Evolutionary conservation across 2,113 vertebrate species (phyloP).

Genomic region (Scomber colias): DNA sequence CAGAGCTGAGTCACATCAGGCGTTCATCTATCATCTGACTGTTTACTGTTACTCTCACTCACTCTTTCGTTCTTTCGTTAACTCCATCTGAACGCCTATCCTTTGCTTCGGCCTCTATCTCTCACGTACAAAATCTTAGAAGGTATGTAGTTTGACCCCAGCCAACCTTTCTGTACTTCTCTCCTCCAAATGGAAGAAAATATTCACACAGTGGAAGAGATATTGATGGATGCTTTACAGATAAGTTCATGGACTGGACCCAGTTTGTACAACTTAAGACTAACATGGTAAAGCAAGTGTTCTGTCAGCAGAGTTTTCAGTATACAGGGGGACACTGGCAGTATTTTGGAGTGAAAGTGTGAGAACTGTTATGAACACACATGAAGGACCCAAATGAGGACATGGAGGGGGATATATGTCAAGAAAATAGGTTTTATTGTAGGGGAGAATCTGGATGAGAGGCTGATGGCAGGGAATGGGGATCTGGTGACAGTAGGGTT

Average conservation of each 20-base stretch:
- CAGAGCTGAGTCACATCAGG: constrained; percentile 74
- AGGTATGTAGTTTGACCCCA: constrained; percentile 1
- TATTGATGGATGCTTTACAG: constrained; percentile 11
- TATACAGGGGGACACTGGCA: constrained; percentile 1
- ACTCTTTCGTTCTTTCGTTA: constrained; percentile 35
- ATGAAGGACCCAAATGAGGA: no score
- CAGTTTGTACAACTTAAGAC: constrained; percentile 16
- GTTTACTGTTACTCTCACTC: constrained; percentile 71
- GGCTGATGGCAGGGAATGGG: no score
- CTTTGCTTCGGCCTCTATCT: constrained; percentile 14
- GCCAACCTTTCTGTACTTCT: constrained; percentile 4
- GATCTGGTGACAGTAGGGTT: no score
- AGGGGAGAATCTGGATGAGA: no score
- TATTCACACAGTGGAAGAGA: background rate
- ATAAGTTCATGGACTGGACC: constrained; percentile 15
- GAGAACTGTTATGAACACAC: background rate
- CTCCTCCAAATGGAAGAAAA: constrained; percentile 1
- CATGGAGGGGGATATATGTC: no score
- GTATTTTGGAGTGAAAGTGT: constrained; percentile 7
- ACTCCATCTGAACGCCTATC: constrained; percentile 19
- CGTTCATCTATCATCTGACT: constrained; percentile 71
- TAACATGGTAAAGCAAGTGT: constrained; percentile 32
- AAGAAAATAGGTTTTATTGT: no score
- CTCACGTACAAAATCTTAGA: constrained; percentile 16
- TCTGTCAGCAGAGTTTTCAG: constrained; percentile 23